Conservation (phyloP, 2,888 invertebrate genomes). For the Drosophila recens region DNA sequence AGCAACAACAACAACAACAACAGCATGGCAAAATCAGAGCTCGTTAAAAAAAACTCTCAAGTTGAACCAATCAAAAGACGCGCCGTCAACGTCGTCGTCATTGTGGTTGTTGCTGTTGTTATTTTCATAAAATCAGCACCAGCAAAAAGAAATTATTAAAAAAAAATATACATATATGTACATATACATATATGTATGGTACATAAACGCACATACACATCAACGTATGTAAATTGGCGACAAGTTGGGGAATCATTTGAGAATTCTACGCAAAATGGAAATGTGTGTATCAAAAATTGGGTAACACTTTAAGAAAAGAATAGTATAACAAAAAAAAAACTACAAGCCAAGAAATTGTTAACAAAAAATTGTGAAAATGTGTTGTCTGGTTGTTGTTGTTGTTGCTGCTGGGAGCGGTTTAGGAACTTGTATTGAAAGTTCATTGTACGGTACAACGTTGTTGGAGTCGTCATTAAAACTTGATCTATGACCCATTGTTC, state of each 20-base stretch:
- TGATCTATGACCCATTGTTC: slow-evolving; percentile 79
- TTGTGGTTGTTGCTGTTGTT: slow-evolving; percentile 26
- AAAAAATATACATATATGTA: slow-evolving; percentile 19
- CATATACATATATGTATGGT: too few species aligned
- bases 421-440: slow-evolving; percentile 69
- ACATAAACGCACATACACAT: slow-evolving; percentile 11
- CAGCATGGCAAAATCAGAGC: slow-evolving; percentile 71
- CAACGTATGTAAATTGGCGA: not conserved
- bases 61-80: slow-evolving; percentile 76
- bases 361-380: slow-evolving; percentile 33
- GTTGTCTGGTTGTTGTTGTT: slow-evolving; percentile 2
- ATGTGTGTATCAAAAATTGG: slow-evolving; percentile 63
- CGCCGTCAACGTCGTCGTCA: slow-evolving; percentile 55
- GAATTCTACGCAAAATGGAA: slow-evolving; percentile 41
- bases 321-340: slow-evolving; percentile 1
- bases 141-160: slow-evolving; percentile 58
- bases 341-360: slow-evolving; percentile 11
- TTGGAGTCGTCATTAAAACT: slow-evolving; percentile 70
- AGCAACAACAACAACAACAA: slow-evolving; percentile 21
- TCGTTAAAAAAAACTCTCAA: slow-evolving; percentile 71
- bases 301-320: slow-evolving; percentile 48
- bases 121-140: slow-evolving; percentile 62
- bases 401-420: slow-evolving; percentile 39
- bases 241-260: slow-evolving; percentile 31
- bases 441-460: slow-evolving; percentile 65